Evolutionary conservation across 2,888 invertebrate genomes (phyloP), one percentile per base, ranked within the genome.

Genomic region (Cancer borealis): DNA sequence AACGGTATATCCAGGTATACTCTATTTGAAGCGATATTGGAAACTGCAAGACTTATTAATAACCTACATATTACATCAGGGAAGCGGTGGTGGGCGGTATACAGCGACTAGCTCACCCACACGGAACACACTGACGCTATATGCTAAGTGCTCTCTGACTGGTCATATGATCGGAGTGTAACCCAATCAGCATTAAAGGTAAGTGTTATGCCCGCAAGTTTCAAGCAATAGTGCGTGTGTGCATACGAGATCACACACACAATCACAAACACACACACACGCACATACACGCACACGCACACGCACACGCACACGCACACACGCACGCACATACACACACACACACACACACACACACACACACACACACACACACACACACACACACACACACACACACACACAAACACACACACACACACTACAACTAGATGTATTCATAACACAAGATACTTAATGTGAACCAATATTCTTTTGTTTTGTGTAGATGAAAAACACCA

Each of bases 111-210:
- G 66, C 66, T 3, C n/a, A 66, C 66, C 21, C 21, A 21, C 66
- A 66, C 66, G n/a, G 6, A 66, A 21, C 66, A 14, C 17, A 66
- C 60, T 0, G 17, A 66, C 21, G n/a, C 66, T 66, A 66, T 66
- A n/a, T 66, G 66, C 66, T 66, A 66, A 66, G 66, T 66, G 66
- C n/a, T 66, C 66, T 66, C 66, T n/a, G 66, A 66, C 66, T 66
- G 66, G 66, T 66, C 66, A 66, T 54, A 12, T 54, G 54, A 17
- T 17, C 54, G n/a, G 66, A 66, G 66, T n/a, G 21, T 66, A 66
- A 66, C n/a, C n/a, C 66, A 66, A 66, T 66, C 66, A 66, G n/a
- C 66, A 66, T 66, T 66, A 66, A 66, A 66, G n/a, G n/a, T 66
- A 66, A 66, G n/a, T 66, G 66, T 66, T n/a, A 66, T n/a, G 66